Conservation (phyloP, 2,888 invertebrate genomes). For the Lycia hirtaria region DNA sequence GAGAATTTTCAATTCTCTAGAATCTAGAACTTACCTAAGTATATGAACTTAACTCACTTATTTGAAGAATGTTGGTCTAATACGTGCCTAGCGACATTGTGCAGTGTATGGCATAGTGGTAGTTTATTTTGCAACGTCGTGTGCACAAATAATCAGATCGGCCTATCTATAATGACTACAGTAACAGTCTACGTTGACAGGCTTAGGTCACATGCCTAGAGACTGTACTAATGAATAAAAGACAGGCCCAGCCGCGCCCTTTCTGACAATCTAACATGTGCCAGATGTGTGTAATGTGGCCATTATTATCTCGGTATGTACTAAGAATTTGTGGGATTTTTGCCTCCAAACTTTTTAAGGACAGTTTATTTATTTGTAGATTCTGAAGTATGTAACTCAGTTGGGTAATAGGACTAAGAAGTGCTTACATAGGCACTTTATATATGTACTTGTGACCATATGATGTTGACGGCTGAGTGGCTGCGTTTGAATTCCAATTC, state of each 20-base stretch:
- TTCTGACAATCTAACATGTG: constrained; percentile 55
- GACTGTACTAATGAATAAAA: constrained; percentile 46
- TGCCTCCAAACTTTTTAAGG: neutral
- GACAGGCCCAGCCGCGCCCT: constrained; percentile 53
- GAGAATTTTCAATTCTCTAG: neutral
- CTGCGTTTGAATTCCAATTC: too few species aligned
- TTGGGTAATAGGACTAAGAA: too few species aligned
- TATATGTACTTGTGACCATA: too few species aligned
- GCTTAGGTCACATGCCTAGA: constrained; percentile 63
- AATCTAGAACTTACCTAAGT: neutral
- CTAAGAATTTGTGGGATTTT: constrained; percentile 11
- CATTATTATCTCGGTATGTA: constrained; percentile 23
- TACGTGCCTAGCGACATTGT: neutral
- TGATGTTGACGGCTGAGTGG: too few species aligned
- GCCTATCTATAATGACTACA: constrained; percentile 31
- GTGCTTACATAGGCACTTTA: too few species aligned
- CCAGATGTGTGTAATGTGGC: constrained; percentile 36
- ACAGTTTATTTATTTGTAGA: neutral
- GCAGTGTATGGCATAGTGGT: neutral
- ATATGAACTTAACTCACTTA: neutral
- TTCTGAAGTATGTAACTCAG: too few species aligned
- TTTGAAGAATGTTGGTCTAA: neutral
- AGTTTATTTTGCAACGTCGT: constrained; percentile 30
- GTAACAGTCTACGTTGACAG: constrained; percentile 50
- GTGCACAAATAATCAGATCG: constrained; percentile 23